Percentiles rank a stretch among this genome's conserved stretches.
These are phyloP conservation scores for Tanytarsus gracilentus DNA, from an alignment of 2,888 invertebrate genomes.

Conservation along the genomic window DNA sequence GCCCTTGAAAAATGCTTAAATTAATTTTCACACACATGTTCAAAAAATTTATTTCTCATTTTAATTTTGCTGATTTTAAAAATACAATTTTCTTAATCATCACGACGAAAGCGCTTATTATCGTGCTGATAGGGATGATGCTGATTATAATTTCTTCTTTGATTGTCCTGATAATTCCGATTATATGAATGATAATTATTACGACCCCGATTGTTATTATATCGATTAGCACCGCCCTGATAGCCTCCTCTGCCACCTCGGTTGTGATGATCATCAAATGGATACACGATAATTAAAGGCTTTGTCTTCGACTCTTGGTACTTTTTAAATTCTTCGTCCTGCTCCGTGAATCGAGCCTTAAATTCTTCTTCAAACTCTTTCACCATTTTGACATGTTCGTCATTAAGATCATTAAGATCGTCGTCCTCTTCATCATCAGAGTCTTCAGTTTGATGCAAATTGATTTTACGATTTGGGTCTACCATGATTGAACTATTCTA, in stretches of 20 bases:
- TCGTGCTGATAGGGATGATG: neutral
- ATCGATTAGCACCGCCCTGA: neutral
- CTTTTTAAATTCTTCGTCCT: slow-evolving; percentile 7
- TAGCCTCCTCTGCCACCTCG: neutral
- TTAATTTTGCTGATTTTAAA: too few species aligned
- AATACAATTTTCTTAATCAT: neutral
- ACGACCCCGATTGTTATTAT: neutral
- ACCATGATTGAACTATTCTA: slow-evolving; percentile 8
- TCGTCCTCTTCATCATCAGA: neutral
- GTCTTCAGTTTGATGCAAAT: slow-evolving; percentile 8
- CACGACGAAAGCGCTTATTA: neutral
- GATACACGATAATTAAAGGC: slow-evolving; percentile 13
- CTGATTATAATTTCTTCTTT: neutral
- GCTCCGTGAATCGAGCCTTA: slow-evolving; percentile 11
- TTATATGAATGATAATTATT: neutral
- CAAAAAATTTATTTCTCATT: too few species aligned
- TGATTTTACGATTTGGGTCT: slow-evolving; percentile 26
- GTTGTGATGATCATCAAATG: slow-evolving; percentile 1
- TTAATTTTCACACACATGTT: too few species aligned
- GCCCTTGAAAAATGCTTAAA: too few species aligned
- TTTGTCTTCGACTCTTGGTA: slow-evolving; percentile 10
- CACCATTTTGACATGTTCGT: neutral
- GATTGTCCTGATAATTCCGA: neutral
- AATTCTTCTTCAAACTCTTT: slow-evolving; percentile 26
- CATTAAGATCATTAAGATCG: neutral